Conservation (phyloP, 2,113 vertebrate genomes). For the Bubo scandiacus region DNA sequence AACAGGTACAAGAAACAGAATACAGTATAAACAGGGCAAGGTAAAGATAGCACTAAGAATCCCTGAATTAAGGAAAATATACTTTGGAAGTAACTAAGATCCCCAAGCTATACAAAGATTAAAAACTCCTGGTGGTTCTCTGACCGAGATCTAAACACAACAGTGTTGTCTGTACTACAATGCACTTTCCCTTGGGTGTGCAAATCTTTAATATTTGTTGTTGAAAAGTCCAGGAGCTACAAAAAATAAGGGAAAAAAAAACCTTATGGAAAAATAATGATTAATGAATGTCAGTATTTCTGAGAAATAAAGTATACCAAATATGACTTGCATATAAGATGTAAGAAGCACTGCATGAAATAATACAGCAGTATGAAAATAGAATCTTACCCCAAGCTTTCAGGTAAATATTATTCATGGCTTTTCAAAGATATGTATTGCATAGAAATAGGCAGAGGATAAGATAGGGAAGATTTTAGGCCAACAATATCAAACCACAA, state of each 20-base stretch:
- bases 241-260: neutral
- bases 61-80: neutral
- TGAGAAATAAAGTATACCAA: neutral
- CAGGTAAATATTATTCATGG: neutral
- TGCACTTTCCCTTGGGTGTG: neutral
- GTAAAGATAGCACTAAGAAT: neutral
- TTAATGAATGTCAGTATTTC: neutral
- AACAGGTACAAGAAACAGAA: neutral
- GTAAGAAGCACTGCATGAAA: neutral
- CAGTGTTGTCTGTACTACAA: neutral
- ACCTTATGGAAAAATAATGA: neutral
- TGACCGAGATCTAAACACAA: neutral
- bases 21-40: neutral
- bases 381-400: neutral
- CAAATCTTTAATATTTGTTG: neutral
- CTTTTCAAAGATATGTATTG: neutral
- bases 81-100: neutral
- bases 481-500: neutral
- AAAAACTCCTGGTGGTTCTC: neutral
- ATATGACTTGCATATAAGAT: neutral
- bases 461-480: neutral
- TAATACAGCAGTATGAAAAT: neutral
- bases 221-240: neutral
- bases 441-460: neutral
- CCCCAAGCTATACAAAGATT: neutral